phyloP scores from a whole-genome alignment of 2,113 vertebrate genomes.

The Macrotus californicus region DNA sequence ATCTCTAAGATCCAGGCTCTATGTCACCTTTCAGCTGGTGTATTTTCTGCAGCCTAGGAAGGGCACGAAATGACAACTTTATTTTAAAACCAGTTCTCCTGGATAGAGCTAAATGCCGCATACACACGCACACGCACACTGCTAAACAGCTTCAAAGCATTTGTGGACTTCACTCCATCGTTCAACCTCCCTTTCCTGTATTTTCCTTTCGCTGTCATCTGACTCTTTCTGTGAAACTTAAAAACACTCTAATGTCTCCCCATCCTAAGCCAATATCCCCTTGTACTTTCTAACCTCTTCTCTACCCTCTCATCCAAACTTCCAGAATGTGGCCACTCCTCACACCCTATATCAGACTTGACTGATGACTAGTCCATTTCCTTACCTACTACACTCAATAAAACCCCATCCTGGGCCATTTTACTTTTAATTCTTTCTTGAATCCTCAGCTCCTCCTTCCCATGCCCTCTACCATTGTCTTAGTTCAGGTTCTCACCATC shows the following conservation, averaged over 20 bases:
- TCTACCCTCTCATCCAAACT: neutral
- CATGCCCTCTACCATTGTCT: neutral
- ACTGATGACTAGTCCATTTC: no score
- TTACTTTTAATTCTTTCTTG: neutral
- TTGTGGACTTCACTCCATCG: neutral
- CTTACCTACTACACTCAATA: neutral
- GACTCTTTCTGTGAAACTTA: neutral
- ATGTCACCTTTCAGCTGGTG: neutral
- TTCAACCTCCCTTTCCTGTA: neutral
- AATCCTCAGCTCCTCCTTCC: neutral
- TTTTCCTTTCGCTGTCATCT: neutral
- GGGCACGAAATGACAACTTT: neutral
- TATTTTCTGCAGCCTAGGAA: neutral
- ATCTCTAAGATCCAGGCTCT: neutral
- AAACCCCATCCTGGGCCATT: neutral
- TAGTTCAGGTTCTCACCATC: neutral
- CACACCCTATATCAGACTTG: neutral
- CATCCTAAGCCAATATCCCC: neutral
- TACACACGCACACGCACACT: no score
- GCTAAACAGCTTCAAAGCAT: neutral
- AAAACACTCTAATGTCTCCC: neutral
- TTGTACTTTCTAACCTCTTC: neutral
- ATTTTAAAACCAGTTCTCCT: neutral
- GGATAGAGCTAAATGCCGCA: neutral
- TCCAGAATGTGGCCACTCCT: neutral